Conservation (phyloP, 2,797 vertebrate species). For the Poeciliopsis infans region DNA sequence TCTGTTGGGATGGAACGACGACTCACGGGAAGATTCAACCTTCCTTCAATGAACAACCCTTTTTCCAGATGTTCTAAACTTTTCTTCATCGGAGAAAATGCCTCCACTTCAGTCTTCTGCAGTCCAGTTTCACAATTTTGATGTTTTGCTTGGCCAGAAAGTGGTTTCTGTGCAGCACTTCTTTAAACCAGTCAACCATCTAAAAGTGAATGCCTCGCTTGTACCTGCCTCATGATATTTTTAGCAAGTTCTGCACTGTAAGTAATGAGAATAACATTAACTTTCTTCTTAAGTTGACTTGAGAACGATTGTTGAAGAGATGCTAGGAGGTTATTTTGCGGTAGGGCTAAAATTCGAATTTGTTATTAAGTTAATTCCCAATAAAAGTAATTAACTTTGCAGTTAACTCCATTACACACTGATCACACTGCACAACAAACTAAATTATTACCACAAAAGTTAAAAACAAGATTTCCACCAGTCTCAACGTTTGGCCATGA, state of each 20-base stretch:
- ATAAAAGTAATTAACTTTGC: constrained; percentile 9
- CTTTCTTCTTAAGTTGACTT: background rate
- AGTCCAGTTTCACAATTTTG: background rate
- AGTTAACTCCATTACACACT: constrained; percentile 2
- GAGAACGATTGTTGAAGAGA: background rate
- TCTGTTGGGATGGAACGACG: background rate
- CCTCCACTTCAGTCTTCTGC: background rate
- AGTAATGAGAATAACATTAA: background rate
- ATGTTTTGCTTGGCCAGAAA: background rate
- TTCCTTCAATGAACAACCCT: background rate
- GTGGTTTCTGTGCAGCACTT: background rate
- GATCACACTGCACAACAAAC: background rate
- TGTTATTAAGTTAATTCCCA: background rate
- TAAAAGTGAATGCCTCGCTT: background rate
- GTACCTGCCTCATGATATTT: background rate
- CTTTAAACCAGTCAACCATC: background rate
- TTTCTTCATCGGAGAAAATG: background rate
- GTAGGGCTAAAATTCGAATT: background rate
- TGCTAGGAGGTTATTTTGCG: background rate
- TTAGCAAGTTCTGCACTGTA: background rate
- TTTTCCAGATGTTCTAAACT: background rate
- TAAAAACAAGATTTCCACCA: background rate
- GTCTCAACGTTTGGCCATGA: background rate
- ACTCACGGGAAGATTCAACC: background rate
- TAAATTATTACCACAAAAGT: background rate